Conservation (phyloP, 1,140 invertebrate species). For the Marisa cornuarietis region DNA sequence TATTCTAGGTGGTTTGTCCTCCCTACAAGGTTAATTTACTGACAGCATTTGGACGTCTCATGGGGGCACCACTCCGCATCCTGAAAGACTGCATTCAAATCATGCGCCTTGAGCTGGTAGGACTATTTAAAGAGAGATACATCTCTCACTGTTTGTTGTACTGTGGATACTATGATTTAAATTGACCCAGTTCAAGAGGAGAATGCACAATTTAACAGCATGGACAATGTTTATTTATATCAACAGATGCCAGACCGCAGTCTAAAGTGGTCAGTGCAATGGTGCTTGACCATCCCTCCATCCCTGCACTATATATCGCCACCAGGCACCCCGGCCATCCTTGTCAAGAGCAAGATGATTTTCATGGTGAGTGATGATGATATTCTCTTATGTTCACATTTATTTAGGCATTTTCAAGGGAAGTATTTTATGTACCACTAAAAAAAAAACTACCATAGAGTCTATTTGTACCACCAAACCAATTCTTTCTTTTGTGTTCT, state of each 20-base stretch:
- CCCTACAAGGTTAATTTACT: conserved; percentile 91
- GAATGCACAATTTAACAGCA: background rate
- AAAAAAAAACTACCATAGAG: background rate
- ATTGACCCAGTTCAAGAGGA: background rate
- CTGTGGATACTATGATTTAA: background rate
- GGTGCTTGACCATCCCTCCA: conserved; percentile 90
- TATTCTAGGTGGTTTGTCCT: conserved; percentile 70
- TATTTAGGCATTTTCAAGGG: background rate
- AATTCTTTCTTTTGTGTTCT: conserved; percentile 1
- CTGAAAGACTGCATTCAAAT: conserved; percentile 92
- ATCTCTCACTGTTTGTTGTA: background rate
- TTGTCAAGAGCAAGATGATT: conserved; percentile 82
- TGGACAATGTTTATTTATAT: background rate
- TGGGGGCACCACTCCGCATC: conserved; percentile 84
- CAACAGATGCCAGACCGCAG: conserved; percentile 66
- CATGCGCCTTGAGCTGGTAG: conserved; percentile 81
- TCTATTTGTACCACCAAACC: background rate
- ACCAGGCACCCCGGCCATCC: conserved; percentile 83
- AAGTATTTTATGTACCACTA: background rate
- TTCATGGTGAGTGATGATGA: conserved; percentile 35
- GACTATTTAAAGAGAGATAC: background rate
- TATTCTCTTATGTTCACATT: background rate
- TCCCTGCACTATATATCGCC: conserved; percentile 85
- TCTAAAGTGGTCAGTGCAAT: conserved; percentile 86
- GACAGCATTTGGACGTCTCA: conserved; percentile 81